These are phyloP conservation scores for Sinohyriopsis cumingii DNA, from an alignment of 2,888 invertebrate species.

Conservation along the genomic window DNA sequence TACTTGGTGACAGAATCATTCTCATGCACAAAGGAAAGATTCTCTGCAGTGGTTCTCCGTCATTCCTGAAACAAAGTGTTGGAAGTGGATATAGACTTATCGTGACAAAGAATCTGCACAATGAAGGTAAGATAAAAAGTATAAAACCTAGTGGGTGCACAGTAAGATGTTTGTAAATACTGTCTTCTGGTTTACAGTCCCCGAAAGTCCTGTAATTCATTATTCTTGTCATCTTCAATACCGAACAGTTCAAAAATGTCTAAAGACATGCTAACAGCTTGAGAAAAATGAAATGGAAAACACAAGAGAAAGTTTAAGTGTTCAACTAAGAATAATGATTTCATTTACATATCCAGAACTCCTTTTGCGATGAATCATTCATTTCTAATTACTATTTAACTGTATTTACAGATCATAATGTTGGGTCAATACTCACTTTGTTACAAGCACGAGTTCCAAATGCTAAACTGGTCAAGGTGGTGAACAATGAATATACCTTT, in stretches of 20 bases:
- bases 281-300: too few species aligned
- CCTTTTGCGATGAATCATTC: too few species aligned
- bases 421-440: constrained; percentile 46
- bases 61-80: constrained; percentile 63
- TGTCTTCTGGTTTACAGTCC: neutral
- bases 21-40: constrained; percentile 66
- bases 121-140: neutral
- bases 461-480: constrained; percentile 72
- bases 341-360: too few species aligned
- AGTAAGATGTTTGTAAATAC: neutral
- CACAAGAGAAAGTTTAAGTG: too few species aligned
- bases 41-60: constrained; percentile 62
- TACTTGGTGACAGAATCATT: constrained; percentile 71
- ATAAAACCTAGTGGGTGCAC: neutral
- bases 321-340: too few species aligned
- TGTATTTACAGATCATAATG: constrained; percentile 29
- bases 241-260: too few species aligned
- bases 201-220: too few species aligned
- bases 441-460: constrained; percentile 69
- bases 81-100: constrained; percentile 64
- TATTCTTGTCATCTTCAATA: too few species aligned
- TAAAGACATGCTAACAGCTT: too few species aligned
- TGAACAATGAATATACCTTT: constrained; percentile 74
- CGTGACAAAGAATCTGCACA: constrained; percentile 32
- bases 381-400: too few species aligned